Evolutionary conservation across 2,888 invertebrate genomes (phyloP).

Genomic region (Saturnia japonica): DNA sequence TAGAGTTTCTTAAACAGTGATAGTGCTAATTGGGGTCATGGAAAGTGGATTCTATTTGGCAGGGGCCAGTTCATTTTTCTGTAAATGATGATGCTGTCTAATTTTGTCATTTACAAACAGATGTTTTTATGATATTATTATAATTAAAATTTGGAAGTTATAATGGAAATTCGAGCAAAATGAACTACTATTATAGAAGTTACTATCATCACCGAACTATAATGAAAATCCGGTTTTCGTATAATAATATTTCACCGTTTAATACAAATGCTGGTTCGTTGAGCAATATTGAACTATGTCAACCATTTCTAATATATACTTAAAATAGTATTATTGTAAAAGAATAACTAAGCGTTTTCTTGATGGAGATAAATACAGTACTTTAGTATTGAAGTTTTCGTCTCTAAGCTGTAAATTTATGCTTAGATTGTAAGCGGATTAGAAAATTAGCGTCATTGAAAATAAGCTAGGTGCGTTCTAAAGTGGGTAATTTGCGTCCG

Average conservation of each 20-base stretch:
- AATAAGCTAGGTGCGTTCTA: conserved; percentile 39
- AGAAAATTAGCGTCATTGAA: conserved; percentile 55
- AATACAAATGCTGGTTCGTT: not conserved
- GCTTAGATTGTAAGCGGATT: conserved; percentile 53
- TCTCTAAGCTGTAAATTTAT: conserved; percentile 42
- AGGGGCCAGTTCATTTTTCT: too few species aligned
- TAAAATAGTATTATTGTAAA: not conserved
- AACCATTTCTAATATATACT: too few species aligned
- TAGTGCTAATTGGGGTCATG: too few species aligned
- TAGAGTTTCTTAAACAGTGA: too few species aligned
- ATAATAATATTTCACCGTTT: not conserved
- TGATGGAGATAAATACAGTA: not conserved
- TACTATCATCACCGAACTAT: too few species aligned
- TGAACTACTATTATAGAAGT: not conserved
- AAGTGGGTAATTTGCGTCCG: conserved; percentile 49
- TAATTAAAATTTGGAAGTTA: not conserved
- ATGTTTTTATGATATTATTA: not conserved
- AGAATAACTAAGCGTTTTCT: not conserved
- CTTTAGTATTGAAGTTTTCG: conserved; percentile 21
- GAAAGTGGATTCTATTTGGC: too few species aligned
- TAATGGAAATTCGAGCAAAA: not conserved
- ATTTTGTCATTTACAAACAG: too few species aligned
- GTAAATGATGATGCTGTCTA: too few species aligned
- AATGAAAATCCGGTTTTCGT: not conserved
- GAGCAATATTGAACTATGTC: not conserved